phyloP scores from a whole-genome alignment of 2,113 vertebrate genomes.

The Anoura caudifer region DNA sequence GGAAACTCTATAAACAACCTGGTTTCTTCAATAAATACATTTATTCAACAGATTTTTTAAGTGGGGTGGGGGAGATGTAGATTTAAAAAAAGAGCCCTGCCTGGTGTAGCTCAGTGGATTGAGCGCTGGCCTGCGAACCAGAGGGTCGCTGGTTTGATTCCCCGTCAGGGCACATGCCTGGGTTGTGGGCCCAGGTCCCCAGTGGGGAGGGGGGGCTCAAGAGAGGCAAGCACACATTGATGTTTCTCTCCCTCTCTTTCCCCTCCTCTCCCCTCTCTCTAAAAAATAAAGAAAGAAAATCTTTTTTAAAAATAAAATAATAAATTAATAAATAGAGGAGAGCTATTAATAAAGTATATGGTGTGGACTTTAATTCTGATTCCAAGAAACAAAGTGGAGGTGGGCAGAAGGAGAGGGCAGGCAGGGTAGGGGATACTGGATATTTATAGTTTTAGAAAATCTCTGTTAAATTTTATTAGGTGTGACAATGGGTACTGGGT shows the following conservation, averaged over 20 bases:
- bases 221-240: too few species aligned
- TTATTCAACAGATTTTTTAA: not conserved
- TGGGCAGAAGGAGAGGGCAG: not conserved
- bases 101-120: too few species aligned
- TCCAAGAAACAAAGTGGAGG: not conserved
- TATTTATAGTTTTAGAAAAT: slow-evolving; percentile 11
- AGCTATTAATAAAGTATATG: not conserved
- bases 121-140: too few species aligned
- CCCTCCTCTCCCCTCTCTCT: too few species aligned
- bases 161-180: too few species aligned
- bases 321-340: not conserved
- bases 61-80: not conserved
- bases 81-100: not conserved
- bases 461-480: not conserved
- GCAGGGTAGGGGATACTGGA: not conserved
- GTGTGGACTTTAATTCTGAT: not conserved
- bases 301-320: too few species aligned
- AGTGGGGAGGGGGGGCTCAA: too few species aligned
- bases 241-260: too few species aligned
- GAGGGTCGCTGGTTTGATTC: too few species aligned
- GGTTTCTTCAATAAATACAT: not conserved
- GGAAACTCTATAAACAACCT: not conserved
- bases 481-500: not conserved
- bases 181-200: too few species aligned
- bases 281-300: too few species aligned